Conservation (phyloP, 2,113 vertebrate genomes). For the Cebidichthys violaceus region DNA sequence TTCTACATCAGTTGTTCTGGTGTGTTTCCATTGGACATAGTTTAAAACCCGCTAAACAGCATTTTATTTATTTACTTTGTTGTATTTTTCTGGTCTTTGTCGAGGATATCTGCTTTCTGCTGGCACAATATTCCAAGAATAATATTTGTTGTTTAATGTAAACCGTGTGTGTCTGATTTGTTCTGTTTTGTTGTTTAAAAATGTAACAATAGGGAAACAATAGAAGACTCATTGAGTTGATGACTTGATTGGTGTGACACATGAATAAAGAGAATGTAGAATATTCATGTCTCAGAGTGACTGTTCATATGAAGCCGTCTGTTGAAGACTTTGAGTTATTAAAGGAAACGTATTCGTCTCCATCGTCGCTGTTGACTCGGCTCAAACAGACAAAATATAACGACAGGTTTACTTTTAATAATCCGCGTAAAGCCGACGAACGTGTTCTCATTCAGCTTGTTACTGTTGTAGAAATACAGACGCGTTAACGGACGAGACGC, state of each 20-base stretch:
- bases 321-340: conserved; percentile 28
- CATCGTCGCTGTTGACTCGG: conserved; percentile 21
- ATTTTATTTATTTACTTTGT: too few species aligned
- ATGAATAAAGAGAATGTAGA: background rate
- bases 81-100: too few species aligned
- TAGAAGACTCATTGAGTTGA: background rate
- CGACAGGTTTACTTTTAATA: conserved; percentile 22
- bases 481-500: background rate
- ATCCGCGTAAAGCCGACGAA: background rate
- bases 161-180: too few species aligned
- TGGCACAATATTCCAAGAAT: too few species aligned
- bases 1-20: too few species aligned
- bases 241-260: background rate
- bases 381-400: background rate
- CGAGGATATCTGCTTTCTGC: too few species aligned
- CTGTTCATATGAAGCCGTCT: background rate
- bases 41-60: too few species aligned
- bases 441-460: background rate
- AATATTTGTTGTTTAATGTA: too few species aligned
- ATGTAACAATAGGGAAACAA: too few species aligned
- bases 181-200: too few species aligned
- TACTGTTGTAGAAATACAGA: background rate
- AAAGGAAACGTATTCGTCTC: conserved; percentile 14
- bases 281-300: background rate
- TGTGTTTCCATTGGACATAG: too few species aligned